Percentiles rank a stretch among this genome's conserved stretches.
Evolutionary conservation across 1,140 invertebrate genomes (phyloP).

Genomic region (Adoxophyes honmai): DNA sequence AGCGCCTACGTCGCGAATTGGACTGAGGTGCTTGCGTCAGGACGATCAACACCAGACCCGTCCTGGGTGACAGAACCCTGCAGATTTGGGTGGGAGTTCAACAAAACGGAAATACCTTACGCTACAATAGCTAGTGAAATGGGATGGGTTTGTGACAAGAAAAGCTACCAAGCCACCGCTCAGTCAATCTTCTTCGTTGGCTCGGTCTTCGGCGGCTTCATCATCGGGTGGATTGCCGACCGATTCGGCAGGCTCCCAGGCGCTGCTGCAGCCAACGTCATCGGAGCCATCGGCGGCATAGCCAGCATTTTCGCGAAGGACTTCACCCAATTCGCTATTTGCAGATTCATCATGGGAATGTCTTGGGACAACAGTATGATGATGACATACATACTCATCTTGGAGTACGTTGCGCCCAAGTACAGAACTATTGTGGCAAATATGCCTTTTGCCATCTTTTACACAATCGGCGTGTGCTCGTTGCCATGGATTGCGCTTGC

Average conservation of each 20-base stretch:
- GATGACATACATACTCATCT: slow-evolving; percentile 79
- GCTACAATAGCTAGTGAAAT: slow-evolving; percentile 67
- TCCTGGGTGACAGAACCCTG: slow-evolving; percentile 64
- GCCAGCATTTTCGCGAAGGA: slow-evolving; percentile 79
- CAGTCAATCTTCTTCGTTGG: slow-evolving; percentile 83
- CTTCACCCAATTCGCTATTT: slow-evolving; percentile 78
- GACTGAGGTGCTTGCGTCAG: slow-evolving; percentile 42
- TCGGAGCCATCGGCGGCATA: slow-evolving; percentile 81
- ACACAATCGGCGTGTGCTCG: slow-evolving; percentile 79
- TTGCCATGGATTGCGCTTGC: slow-evolving; percentile 81
- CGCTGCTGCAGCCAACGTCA: slow-evolving; percentile 80
- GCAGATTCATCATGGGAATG: slow-evolving; percentile 82
- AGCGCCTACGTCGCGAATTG: slow-evolving; percentile 48
- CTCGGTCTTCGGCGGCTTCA: slow-evolving; percentile 82
- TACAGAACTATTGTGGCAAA: slow-evolving; percentile 80
- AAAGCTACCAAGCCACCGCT: slow-evolving; percentile 80
- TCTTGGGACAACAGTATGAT: slow-evolving; percentile 90
- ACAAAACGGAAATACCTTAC: slow-evolving; percentile 72
- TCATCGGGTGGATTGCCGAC: slow-evolving; percentile 83
- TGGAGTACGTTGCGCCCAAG: slow-evolving; percentile 81
- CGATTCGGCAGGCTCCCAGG: slow-evolving; percentile 81
- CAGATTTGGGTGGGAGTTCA: slow-evolving; percentile 79
- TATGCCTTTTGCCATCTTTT: slow-evolving; percentile 80
- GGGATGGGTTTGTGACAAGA: slow-evolving; percentile 82
- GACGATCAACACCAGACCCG: slow-evolving; percentile 27